Evolutionary conservation across 2,113 vertebrate genomes (phyloP).

Genomic region (Dromiciops gliroides): DNA sequence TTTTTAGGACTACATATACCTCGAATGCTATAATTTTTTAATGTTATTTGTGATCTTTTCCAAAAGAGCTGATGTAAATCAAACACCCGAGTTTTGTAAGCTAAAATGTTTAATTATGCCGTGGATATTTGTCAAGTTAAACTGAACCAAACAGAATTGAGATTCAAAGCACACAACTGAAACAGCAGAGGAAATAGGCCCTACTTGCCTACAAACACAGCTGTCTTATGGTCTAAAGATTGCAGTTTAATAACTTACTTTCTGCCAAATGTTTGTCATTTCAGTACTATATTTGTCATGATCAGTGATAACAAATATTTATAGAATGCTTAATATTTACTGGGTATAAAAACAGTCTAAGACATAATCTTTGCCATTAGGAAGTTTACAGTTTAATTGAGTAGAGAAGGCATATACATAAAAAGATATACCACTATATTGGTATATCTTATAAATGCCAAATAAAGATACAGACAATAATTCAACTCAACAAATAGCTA

Average conservation of each 20-base stretch:
- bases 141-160: neutral
- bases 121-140: neutral
- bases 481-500: neutral
- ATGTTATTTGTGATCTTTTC: neutral
- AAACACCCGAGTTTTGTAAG: neutral
- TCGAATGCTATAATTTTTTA: neutral
- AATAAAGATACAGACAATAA: neutral
- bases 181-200: neutral
- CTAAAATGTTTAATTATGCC: neutral
- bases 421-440: neutral
- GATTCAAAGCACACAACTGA: neutral
- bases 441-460: neutral
- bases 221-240: neutral
- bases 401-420: neutral
- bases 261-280: neutral
- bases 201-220: neutral
- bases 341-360: neutral
- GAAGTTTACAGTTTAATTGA: neutral
- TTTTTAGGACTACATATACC: neutral
- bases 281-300: neutral
- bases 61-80: neutral
- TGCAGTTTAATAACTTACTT: neutral
- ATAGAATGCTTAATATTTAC: neutral
- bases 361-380: neutral
- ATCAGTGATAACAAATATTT: neutral